A percentile compares a stretch with the other conserved stretches of the same genome.
These are phyloP conservation scores for Apis mellifera DNA, from an alignment of 1,140 invertebrate genomes.

Conservation along the genomic window DNA sequence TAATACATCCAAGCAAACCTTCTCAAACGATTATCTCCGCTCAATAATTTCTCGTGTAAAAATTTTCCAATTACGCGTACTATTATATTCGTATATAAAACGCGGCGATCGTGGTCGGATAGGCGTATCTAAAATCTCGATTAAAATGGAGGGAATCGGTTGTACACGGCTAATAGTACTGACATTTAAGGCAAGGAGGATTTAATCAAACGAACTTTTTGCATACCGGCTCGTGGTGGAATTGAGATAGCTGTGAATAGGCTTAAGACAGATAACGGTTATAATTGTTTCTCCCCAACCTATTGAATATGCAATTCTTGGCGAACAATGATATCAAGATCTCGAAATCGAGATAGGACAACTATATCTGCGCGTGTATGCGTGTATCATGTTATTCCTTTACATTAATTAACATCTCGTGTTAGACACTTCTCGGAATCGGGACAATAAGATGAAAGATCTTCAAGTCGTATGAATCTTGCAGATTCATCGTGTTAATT, in stretches of 20 bases:
- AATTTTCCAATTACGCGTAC: neutral
- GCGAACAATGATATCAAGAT: slow-evolving; percentile 41
- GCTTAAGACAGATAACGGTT: slow-evolving; percentile 31
- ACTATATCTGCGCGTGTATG: neutral
- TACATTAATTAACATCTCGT: slow-evolving; percentile 40
- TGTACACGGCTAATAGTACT: neutral
- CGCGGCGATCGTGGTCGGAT: neutral
- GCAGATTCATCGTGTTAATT: neutral
- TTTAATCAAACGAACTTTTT: slow-evolving; percentile 25
- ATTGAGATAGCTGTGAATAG: slow-evolving; percentile 33
- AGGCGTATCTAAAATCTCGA: neutral
- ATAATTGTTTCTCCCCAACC: slow-evolving; percentile 41
- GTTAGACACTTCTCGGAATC: slow-evolving; percentile 13
- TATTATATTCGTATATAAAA: neutral
- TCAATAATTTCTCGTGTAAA: neutral
- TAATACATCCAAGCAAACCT: neutral
- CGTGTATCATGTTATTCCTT: neutral
- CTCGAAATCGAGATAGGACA: slow-evolving; percentile 16
- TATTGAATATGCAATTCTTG: slow-evolving; percentile 36
- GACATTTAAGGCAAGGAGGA: neutral
- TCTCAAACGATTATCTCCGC: no score
- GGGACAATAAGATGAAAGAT: slow-evolving; percentile 30
- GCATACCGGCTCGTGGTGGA: slow-evolving; percentile 1
- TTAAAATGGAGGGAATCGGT: neutral
- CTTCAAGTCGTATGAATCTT: slow-evolving; percentile 1